These are phyloP conservation scores for Azemiops feae DNA, from an alignment of 2,113 vertebrate genomes.

Conservation along the genomic window DNA sequence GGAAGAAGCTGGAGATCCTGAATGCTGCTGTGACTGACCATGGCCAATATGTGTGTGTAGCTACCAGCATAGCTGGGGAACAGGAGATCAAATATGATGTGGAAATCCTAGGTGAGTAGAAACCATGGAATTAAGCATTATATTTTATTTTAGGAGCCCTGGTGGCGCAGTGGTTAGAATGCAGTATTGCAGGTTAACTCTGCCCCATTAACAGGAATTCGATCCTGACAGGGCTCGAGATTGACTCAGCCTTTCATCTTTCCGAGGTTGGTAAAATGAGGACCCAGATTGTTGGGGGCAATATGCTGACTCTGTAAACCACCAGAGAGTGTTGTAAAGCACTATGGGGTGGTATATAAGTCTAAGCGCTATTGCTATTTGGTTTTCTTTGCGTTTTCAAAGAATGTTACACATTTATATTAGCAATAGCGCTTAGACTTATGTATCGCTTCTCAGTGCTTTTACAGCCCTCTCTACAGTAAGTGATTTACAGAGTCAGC, in stretches of 20 bases:
- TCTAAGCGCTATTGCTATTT: not conserved
- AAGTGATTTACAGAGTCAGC: not conserved
- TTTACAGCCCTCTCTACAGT: not conserved
- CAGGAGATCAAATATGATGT: slow-evolving; percentile 88
- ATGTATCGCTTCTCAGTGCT: not conserved
- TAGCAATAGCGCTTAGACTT: not conserved
- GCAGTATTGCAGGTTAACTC: not conserved
- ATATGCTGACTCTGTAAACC: not conserved
- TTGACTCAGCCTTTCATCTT: not conserved
- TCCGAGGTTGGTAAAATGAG: not conserved
- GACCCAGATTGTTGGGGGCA: not conserved
- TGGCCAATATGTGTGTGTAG: slow-evolving; percentile 88
- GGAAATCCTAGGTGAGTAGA: slow-evolving; percentile 84
- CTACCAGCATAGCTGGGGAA: slow-evolving; percentile 91
- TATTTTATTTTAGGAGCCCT: not conserved
- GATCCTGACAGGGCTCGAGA: not conserved
- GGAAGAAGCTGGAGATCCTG: slow-evolving; percentile 82
- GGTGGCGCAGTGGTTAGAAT: not conserved
- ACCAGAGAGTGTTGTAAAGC: not conserved
- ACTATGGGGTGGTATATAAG: not conserved
- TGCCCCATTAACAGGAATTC: not conserved
- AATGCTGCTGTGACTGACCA: slow-evolving; percentile 68
- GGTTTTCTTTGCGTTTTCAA: not conserved
- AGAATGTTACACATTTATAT: not conserved
- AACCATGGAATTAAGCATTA: not conserved